A percentile compares a stretch with the other conserved stretches of the same genome.
phyloP scores from a whole-genome alignment of 2,797 vertebrate genomes.

The Spheniscus humboldti region DNA sequence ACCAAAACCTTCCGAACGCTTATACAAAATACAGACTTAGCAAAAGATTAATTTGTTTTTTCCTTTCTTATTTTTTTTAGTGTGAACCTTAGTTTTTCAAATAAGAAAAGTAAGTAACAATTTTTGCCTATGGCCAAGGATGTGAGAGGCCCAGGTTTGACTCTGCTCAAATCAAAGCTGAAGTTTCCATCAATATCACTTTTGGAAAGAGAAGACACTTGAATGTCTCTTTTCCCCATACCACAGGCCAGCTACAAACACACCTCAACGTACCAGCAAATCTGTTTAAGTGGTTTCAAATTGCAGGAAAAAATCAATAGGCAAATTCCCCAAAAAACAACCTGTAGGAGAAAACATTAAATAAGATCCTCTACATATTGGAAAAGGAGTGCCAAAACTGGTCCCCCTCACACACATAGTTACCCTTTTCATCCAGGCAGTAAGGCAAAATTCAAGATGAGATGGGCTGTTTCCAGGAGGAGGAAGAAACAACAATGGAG shows the following conservation, averaged over 20 bases:
- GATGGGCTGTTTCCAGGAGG: background rate
- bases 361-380: background rate
- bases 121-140: background rate
- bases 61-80: background rate
- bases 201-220: background rate
- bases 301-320: background rate
- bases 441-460: background rate
- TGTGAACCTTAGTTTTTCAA: background rate
- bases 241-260: background rate
- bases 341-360: background rate
- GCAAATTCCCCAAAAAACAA: background rate
- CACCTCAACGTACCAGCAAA: background rate
- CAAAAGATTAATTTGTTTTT: background rate
- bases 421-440: background rate
- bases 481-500: background rate
- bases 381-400: background rate
- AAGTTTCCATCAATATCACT: background rate
- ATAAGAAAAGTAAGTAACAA: background rate
- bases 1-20: background rate
- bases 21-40: background rate
- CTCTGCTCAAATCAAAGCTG: background rate
- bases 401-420: accelerated
- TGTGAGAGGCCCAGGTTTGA: background rate
- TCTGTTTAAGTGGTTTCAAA: background rate
- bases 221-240: background rate